These are phyloP conservation scores for Notocelia uddmanniana DNA, from an alignment of 2,888 invertebrate species.

Conservation along the genomic window DNA sequence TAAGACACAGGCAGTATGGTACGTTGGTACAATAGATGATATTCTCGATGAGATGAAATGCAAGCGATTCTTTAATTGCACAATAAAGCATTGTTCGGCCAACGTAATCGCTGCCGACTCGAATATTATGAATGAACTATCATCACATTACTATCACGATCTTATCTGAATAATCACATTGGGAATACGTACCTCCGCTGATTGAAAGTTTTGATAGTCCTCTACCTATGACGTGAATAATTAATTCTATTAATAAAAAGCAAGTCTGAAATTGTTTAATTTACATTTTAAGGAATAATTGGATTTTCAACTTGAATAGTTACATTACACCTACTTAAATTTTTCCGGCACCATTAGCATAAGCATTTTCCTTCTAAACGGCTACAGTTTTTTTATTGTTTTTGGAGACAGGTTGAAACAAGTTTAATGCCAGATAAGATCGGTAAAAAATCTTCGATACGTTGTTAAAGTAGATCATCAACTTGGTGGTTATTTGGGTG, in stretches of 20 bases:
- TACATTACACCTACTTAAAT: neutral
- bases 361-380: neutral
- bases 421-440: neutral
- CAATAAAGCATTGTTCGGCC: slow-evolving; percentile 77
- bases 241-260: slow-evolving; percentile 15
- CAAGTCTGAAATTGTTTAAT: neutral
- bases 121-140: slow-evolving; percentile 72
- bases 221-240: slow-evolving; percentile 47
- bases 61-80: slow-evolving; percentile 78
- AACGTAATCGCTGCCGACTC: slow-evolving; percentile 62
- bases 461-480: too few relatives aligned
- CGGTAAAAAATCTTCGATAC: neutral
- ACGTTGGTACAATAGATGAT: slow-evolving; percentile 57
- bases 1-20: slow-evolving; percentile 52
- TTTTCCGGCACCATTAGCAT: neutral
- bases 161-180: slow-evolving; percentile 61
- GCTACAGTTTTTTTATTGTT: neutral
- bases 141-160: slow-evolving; percentile 67
- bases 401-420: neutral
- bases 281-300: neutral
- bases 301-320: neutral
- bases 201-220: slow-evolving; percentile 62
- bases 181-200: slow-evolving; percentile 52
- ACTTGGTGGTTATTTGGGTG: neutral
- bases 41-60: slow-evolving; percentile 75